Conservation (phyloP, 2,797 vertebrate species). For the Peromyscus nudipes region DNA sequence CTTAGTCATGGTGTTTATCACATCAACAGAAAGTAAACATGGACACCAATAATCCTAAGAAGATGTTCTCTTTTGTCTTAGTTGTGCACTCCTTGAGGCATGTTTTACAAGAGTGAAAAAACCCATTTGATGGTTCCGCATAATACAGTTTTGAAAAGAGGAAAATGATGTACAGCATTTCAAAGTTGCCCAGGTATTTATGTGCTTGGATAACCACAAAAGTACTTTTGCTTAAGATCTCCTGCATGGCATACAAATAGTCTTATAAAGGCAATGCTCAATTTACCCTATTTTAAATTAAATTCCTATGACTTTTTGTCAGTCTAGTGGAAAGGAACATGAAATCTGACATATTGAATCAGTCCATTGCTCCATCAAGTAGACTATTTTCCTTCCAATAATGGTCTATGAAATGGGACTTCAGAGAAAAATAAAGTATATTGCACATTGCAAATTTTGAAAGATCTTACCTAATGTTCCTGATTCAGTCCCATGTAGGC, state of each 20-base stretch:
- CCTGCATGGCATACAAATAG: slow-evolving; percentile 70
- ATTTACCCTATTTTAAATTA: slow-evolving; percentile 81
- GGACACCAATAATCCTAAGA: too few species aligned
- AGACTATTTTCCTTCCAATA: slow-evolving; percentile 76
- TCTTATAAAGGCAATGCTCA: slow-evolving; percentile 81
- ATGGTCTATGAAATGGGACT: slow-evolving; percentile 76
- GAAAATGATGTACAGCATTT: slow-evolving; percentile 57
- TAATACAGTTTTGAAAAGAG: slow-evolving; percentile 35
- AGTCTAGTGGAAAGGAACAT: slow-evolving; percentile 78
- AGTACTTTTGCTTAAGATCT: slow-evolving; percentile 80
- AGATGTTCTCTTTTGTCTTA: slow-evolving; percentile 16
- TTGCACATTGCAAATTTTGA: slow-evolving; percentile 63
- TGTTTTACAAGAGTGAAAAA: not conserved
- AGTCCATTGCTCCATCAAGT: slow-evolving; percentile 77
- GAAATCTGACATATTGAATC: slow-evolving; percentile 81
- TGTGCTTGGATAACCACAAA: slow-evolving; percentile 82
- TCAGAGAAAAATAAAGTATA: slow-evolving; percentile 81
- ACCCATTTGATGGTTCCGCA: not conserved
- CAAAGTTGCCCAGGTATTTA: slow-evolving; percentile 78
- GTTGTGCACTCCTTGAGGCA: not conserved
- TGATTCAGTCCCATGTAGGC: slow-evolving; percentile 3
- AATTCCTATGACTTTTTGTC: slow-evolving; percentile 79
- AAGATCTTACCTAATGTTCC: slow-evolving; percentile 71
- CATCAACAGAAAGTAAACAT: not conserved
- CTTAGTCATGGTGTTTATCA: not conserved